Conservation (phyloP, 2,888 invertebrate genomes). For the Horisme vitalbata region DNA sequence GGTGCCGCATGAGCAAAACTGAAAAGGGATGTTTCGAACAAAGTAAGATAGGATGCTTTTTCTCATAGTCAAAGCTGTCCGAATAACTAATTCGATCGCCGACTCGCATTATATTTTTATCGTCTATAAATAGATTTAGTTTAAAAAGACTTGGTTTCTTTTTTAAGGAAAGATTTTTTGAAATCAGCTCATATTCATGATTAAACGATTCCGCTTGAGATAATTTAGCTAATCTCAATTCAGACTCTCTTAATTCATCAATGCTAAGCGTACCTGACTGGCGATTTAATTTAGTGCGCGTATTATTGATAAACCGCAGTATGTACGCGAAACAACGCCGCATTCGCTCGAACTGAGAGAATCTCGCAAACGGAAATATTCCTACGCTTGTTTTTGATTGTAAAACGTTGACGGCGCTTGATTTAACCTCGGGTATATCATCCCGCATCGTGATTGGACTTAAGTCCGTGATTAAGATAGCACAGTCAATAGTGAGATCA, state of each 20-base stretch:
- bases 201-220: conserved; percentile 1
- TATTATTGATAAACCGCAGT: no score
- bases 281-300: background rate
- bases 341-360: no score
- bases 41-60: conserved; percentile 16
- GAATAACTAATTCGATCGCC: conserved; percentile 15
- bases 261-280: background rate
- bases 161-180: background rate
- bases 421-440: no score
- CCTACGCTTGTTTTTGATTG: no score
- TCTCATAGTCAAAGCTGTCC: conserved; percentile 11
- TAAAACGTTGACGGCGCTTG: no score
- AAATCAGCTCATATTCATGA: background rate
- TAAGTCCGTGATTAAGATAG: no score
- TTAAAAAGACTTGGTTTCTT: background rate
- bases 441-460: no score
- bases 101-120: conserved; percentile 10
- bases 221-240: background rate
- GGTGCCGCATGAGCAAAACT: conserved; percentile 19
- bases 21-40: conserved; percentile 1
- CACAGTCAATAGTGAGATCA: no score
- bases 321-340: no score
- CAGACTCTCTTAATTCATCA: background rate
- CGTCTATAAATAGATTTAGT: conserved; percentile 13
- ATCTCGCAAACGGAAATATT: no score